These are phyloP conservation scores for Sigmodon hispidus DNA, from an alignment of 2,113 vertebrate species.

Conservation along the genomic window DNA sequence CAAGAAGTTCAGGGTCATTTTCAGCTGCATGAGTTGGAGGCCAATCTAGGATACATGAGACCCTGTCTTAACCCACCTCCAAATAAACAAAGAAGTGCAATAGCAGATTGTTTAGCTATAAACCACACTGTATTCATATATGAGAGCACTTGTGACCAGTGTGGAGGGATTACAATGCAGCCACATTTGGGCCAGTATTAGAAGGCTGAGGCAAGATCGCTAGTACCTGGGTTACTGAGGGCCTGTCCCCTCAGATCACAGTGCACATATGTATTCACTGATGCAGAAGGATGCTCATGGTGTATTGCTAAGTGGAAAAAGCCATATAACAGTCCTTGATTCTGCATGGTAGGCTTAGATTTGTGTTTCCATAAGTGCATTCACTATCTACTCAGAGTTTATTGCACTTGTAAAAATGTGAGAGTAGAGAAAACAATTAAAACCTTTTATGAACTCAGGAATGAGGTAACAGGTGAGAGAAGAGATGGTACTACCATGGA, in stretches of 20 bases:
- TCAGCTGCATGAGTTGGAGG: background rate
- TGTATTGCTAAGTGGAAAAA: conserved; percentile 9
- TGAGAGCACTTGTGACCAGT: background rate
- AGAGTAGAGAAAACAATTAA: conserved; percentile 26
- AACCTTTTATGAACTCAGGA: background rate
- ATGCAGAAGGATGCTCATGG: background rate
- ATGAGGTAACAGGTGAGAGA: background rate
- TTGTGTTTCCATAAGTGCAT: background rate
- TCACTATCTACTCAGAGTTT: conserved; percentile 22
- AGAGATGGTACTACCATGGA: background rate
- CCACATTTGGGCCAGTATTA: background rate
- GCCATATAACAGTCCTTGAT: background rate
- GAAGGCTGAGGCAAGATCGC: background rate
- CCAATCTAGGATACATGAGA: background rate
- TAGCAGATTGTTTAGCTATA: background rate
- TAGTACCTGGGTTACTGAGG: background rate
- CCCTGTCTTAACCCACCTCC: background rate
- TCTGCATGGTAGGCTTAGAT: background rate
- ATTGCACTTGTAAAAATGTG: background rate
- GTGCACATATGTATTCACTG: background rate
- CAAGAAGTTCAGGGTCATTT: background rate
- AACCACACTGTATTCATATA: background rate
- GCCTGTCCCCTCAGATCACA: background rate
- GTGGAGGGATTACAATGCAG: background rate
- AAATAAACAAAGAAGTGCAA: background rate